Percentiles rank a stretch among this genome's conserved stretches.
Conservation (phyloP, 2,888 invertebrate species). For the Scotopteryx bipunctaria region DNA sequence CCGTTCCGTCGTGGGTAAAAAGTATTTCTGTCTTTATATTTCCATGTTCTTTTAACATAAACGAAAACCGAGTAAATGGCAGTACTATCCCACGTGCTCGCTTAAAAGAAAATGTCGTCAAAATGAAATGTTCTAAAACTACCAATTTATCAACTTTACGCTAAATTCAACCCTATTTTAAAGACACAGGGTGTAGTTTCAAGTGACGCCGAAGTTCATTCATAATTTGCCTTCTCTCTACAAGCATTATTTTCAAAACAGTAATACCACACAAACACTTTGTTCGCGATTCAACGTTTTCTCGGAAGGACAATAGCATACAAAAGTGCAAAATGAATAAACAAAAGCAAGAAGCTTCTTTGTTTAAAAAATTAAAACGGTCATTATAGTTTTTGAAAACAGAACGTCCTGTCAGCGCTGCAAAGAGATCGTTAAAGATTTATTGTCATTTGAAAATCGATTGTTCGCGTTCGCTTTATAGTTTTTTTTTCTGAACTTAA, state of each 20-base stretch:
- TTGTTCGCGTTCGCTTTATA: conserved; percentile 42
- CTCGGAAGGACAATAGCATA: conserved; percentile 51
- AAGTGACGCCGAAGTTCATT: conserved; percentile 37
- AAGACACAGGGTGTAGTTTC: conserved; percentile 20
- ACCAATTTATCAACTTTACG: conserved; percentile 6
- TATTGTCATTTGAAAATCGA: conserved; percentile 44
- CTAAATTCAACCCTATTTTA: conserved; percentile 5
- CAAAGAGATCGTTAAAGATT: conserved; percentile 41
- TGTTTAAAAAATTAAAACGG: conserved; percentile 47
- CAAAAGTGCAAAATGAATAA: conserved; percentile 28
- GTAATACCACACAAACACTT: conserved; percentile 61
- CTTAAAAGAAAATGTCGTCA: conserved; percentile 22
- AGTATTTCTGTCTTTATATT: no score
- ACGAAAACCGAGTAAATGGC: background rate
- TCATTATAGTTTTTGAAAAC: conserved; percentile 57
- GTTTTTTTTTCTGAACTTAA: conserved; percentile 25
- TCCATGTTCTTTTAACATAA: no score
- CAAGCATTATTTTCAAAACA: conserved; percentile 64
- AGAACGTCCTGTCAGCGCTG: conserved; percentile 42
- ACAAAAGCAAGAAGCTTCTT: conserved; percentile 37
- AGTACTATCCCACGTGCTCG: conserved; percentile 19
- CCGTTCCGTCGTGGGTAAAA: no score
- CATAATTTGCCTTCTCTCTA: conserved; percentile 42
- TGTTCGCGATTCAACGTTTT: conserved; percentile 46
- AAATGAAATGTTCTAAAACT: conserved; percentile 14